These are phyloP conservation scores for Torymus aiolomorphi DNA, from an alignment of 2,888 invertebrate genomes.

Conservation along the genomic window DNA sequence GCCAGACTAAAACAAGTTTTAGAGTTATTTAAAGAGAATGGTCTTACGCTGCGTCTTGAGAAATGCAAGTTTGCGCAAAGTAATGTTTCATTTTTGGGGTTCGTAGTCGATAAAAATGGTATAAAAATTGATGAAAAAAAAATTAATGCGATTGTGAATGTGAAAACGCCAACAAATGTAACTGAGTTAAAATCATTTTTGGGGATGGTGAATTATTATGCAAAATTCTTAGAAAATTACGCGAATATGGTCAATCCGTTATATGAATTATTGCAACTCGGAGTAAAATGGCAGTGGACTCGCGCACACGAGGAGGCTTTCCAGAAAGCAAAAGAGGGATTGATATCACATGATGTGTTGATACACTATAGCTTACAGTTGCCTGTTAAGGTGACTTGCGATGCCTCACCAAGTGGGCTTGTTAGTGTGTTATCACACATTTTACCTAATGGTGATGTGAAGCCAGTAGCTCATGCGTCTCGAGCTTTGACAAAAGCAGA, in stretches of 20 bases:
- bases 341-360: slow-evolving; percentile 34
- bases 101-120: no score
- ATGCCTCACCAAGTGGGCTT: slow-evolving; percentile 69
- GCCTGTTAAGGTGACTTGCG: slow-evolving; percentile 59
- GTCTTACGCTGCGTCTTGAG: no score
- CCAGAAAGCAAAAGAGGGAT: slow-evolving; percentile 29
- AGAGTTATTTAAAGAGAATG: no score
- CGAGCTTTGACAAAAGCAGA: slow-evolving; percentile 54
- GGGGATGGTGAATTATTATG: no score
- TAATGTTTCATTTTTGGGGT: no score
- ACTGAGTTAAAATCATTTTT: no score
- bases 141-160: no score
- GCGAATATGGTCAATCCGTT: neutral
- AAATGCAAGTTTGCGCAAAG: no score
- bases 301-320: slow-evolving; percentile 30
- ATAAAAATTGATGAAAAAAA: no score
- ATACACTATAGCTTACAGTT: slow-evolving; percentile 36
- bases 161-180: no score
- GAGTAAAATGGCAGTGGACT: slow-evolving; percentile 14
- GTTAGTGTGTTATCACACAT: slow-evolving; percentile 63
- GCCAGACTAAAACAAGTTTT: no score
- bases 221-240: no score
- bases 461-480: slow-evolving; percentile 58
- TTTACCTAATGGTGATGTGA: slow-evolving; percentile 55
- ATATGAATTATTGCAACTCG: neutral